phyloP scores from a whole-genome alignment of 2,888 invertebrate species.

The Dendrolimus houi region DNA sequence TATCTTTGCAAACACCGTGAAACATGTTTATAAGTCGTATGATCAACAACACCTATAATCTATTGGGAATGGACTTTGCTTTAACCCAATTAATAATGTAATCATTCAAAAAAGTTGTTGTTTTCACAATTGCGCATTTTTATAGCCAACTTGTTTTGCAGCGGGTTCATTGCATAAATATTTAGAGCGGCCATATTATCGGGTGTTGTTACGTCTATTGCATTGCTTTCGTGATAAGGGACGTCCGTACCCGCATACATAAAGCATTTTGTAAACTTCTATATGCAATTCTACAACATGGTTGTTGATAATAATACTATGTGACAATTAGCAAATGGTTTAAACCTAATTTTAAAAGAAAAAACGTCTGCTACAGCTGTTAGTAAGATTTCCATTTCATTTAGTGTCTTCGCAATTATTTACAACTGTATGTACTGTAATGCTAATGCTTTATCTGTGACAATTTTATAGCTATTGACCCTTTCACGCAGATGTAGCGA shows the following conservation, averaged over 20 bases:
- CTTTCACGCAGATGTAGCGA: too few relatives aligned
- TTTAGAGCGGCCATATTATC: constrained; percentile 44
- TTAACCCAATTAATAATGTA: not conserved
- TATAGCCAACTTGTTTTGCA: constrained; percentile 7
- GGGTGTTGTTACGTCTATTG: constrained; percentile 28
- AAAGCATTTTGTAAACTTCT: constrained; percentile 17
- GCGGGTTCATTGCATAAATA: constrained; percentile 37
- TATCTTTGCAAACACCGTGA: too few relatives aligned
- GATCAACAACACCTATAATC: not conserved
- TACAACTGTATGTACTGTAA: too few relatives aligned
- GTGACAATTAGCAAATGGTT: too few relatives aligned
- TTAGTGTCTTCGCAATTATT: too few relatives aligned
- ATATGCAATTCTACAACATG: not conserved
- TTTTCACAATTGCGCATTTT: constrained; percentile 15
- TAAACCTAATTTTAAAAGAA: too few relatives aligned
- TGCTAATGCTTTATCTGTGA: too few relatives aligned
- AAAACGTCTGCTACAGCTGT: too few relatives aligned
- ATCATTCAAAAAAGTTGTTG: not conserved
- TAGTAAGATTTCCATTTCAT: too few relatives aligned
- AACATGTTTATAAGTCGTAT: not conserved
- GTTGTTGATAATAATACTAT: too few relatives aligned
- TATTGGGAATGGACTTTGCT: not conserved
- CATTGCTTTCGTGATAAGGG: constrained; percentile 21
- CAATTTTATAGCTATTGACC: too few relatives aligned
- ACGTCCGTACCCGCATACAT: constrained; percentile 35